phyloP scores from a whole-genome alignment of 2,888 invertebrate species.

The Patella caerulea region DNA sequence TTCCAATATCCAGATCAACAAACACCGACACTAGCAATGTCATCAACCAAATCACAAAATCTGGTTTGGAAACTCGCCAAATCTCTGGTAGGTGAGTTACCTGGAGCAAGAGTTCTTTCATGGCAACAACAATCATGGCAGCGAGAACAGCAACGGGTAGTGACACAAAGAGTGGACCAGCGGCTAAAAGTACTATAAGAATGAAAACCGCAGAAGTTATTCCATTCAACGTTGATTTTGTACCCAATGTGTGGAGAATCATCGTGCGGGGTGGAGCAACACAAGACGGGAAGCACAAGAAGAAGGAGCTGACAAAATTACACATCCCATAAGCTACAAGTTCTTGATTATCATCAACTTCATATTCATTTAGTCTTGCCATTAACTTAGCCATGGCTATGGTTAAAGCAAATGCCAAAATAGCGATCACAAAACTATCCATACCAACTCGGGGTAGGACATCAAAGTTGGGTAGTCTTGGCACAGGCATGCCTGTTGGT shows the following conservation, averaged over 20 bases:
- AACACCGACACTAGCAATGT: slow-evolving; percentile 52
- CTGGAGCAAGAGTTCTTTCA: slow-evolving; percentile 76
- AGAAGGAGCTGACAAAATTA: slow-evolving; percentile 67
- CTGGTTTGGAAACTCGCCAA: slow-evolving; percentile 83
- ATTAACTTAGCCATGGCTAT: slow-evolving; percentile 66
- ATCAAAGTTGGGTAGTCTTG: slow-evolving; percentile 46
- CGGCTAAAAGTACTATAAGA: slow-evolving; percentile 53
- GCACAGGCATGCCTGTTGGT: slow-evolving; percentile 55
- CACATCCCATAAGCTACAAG: slow-evolving; percentile 69
- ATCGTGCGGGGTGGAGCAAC: slow-evolving; percentile 64
- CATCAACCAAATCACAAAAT: slow-evolving; percentile 75
- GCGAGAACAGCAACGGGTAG: slow-evolving; percentile 68
- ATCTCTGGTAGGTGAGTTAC: slow-evolving; percentile 79
- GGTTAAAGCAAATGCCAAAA: slow-evolving; percentile 52
- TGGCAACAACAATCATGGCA: slow-evolving; percentile 71
- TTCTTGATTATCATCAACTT: slow-evolving; percentile 68
- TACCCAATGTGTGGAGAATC: slow-evolving; percentile 57
- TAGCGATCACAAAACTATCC: slow-evolving; percentile 51
- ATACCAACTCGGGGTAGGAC: slow-evolving; percentile 29
- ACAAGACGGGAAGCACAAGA: slow-evolving; percentile 69
- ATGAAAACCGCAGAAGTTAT: slow-evolving; percentile 56
- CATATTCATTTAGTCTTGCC: slow-evolving; percentile 63
- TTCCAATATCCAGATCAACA: slow-evolving; percentile 57
- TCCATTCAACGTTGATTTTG: slow-evolving; percentile 52
- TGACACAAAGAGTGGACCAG: slow-evolving; percentile 59